These are phyloP conservation scores for Hafferia zeledoni DNA, from an alignment of 2,797 vertebrate species.

Conservation along the genomic window DNA sequence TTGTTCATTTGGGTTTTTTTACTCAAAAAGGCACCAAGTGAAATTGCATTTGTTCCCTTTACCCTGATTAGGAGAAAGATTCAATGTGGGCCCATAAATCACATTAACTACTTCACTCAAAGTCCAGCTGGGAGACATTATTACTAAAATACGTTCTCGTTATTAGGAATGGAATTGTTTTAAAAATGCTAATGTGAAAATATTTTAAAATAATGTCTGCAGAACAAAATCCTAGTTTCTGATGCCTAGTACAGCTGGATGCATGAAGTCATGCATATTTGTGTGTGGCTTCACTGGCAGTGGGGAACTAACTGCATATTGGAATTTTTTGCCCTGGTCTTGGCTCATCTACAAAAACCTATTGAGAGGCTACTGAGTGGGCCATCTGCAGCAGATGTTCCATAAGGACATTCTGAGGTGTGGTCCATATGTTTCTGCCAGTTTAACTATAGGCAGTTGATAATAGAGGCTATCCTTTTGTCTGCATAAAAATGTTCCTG, in stretches of 20 bases:
- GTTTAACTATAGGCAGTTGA: neutral
- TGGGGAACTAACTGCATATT: neutral
- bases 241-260: neutral
- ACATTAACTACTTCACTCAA: neutral
- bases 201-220: neutral
- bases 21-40: neutral
- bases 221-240: neutral
- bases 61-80: neutral
- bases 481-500: neutral
- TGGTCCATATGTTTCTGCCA: neutral
- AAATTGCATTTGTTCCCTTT: neutral
- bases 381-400: neutral
- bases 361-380: neutral
- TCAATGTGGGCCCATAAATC: neutral
- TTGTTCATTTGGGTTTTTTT: neutral
- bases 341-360: neutral
- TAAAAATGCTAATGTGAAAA: neutral
- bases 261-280: neutral
- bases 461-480: neutral
- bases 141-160: slow-evolving; percentile 4
- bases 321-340: neutral
- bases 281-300: accelerated
- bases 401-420: neutral
- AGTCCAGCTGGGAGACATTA: slow-evolving; percentile 6
- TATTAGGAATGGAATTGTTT: neutral